These are phyloP conservation scores for Rhea pennata DNA, from an alignment of 2,113 vertebrate species.

Conservation along the genomic window DNA sequence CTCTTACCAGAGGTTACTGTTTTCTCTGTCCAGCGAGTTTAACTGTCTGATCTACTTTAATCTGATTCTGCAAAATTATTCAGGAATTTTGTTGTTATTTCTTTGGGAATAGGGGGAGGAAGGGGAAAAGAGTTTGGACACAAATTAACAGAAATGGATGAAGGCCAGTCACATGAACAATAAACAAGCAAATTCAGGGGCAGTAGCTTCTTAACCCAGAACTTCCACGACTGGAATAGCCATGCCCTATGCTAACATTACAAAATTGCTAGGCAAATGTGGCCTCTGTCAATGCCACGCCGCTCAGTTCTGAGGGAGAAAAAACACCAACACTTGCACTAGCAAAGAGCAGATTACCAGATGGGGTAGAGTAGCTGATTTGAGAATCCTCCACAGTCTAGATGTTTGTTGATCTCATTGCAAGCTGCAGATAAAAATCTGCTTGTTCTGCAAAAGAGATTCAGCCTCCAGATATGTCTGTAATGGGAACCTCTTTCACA, in stretches of 20 bases:
- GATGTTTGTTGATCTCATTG: neutral
- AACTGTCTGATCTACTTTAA: neutral
- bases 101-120: neutral
- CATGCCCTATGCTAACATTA: neutral
- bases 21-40: neutral
- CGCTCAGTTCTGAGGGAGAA: neutral
- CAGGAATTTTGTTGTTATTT: neutral
- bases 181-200: neutral
- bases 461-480: conserved; percentile 27
- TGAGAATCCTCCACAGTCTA: neutral
- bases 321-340: neutral
- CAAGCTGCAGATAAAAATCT: conserved; percentile 44
- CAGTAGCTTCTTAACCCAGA: neutral
- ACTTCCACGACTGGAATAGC: neutral
- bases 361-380: neutral
- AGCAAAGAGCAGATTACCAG: neutral
- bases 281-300: neutral
- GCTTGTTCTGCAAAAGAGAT: neutral
- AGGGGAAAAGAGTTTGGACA: neutral
- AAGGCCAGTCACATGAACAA: neutral
- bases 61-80: neutral
- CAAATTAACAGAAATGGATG: neutral
- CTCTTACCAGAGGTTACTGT: neutral
- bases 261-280: neutral
- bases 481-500: neutral